phyloP scores from a whole-genome alignment of 2,113 vertebrate genomes.

The Chaenocephalus aceratus region DNA sequence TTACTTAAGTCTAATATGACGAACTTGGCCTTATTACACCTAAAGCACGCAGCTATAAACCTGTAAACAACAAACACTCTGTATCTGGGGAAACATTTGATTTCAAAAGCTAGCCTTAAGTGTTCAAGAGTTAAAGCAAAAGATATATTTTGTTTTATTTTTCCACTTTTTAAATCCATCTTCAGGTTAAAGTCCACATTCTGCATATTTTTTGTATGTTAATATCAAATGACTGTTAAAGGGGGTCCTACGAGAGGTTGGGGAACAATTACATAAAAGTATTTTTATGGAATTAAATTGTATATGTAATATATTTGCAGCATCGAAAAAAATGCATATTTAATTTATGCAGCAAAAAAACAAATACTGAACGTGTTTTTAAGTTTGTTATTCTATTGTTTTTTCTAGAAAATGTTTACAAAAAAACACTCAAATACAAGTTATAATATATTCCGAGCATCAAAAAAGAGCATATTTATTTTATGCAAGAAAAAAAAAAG shows the following conservation, averaged over 20 bases:
- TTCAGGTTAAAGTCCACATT: conserved; percentile 23
- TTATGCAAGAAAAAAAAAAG: conserved; percentile 72
- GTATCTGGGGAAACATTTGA: neutral
- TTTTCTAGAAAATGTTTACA: conserved; percentile 72
- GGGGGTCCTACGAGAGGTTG: conserved; percentile 44
- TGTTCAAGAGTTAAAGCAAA: neutral
- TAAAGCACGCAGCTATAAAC: neutral
- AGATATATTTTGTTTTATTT: neutral
- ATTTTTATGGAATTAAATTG: conserved; percentile 79
- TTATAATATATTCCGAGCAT: conserved; percentile 81
- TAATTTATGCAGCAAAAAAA: conserved; percentile 85
- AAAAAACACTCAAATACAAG: conserved; percentile 63
- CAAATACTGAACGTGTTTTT: conserved; percentile 45
- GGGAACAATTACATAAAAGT: conserved; percentile 59
- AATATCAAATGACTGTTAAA: conserved; percentile 5
- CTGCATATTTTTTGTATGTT: conserved; percentile 40
- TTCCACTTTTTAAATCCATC: conserved; percentile 11
- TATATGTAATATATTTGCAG: conserved; percentile 84
- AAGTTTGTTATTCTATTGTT: conserved; percentile 43
- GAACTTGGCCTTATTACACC: conserved; percentile 20
- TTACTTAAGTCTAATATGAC: conserved; percentile 27
- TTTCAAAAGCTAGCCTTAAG: neutral
- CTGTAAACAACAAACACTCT: neutral
- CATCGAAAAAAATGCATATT: conserved; percentile 84
- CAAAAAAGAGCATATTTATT: conserved; percentile 76